Evolutionary conservation across 2,113 vertebrate genomes (phyloP), one percentile per base, ranked within the genome.

Genomic region (Rhea pennata): DNA sequence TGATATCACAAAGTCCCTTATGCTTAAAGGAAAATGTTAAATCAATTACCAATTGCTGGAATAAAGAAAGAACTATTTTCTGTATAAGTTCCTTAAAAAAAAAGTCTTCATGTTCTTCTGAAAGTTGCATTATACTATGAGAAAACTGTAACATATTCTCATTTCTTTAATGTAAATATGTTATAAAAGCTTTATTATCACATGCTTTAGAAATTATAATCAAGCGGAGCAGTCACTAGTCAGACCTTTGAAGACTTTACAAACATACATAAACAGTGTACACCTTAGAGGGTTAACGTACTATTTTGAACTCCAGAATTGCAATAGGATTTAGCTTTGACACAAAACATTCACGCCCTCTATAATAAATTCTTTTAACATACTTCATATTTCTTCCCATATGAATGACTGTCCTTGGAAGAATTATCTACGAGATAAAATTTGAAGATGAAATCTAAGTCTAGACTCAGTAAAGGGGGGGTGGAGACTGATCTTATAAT

Each of bases 351-450:
- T 95, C 94, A 97, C 94, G 92, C 84, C 89, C 95, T 93, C 62
- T 69, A 48, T 53, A 95, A 96, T 89, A 96, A 96, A 95, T 97
- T 95, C 89, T 91, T 96, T 84, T 87, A 89, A 91, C 77, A 72
- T 95, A 93, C 66, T 96, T 92, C 56, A 22, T 95, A 91, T 93
- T 93, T 97, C 89, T 95, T 95, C 70, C 81, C 80, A 84, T 93
- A 73, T 82, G 87, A 95, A 84, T 93, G 73, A 93, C 19, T 93
- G 84, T 84, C 91, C 84, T 92, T 92, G 91, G 81, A 94, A 95
- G 74, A 87, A 95, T 95, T 95, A 96, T 92, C 89, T 96, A 48
- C 77, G 48, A 95, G 94, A 97, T 96, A 97, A 95, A 96, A 96
- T 83, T 21, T 44, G 48, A 94, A 96, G 95, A 96, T 87, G 48